Evolutionary conservation across 2,113 vertebrate species (phyloP).

Genomic region (Coreoperca whiteheadi): DNA sequence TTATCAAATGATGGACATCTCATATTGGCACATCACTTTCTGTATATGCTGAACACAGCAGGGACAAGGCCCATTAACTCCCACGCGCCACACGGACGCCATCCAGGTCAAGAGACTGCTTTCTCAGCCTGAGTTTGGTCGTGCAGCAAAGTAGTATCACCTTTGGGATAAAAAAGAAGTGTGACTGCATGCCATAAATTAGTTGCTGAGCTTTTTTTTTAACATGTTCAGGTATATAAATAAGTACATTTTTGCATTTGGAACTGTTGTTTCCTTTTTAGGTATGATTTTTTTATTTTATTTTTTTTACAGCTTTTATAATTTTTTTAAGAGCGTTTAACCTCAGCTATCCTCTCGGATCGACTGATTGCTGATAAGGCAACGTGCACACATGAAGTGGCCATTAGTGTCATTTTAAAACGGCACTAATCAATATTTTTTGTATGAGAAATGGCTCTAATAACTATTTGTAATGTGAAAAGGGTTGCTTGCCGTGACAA

Average conservation of each 20-base stretch:
- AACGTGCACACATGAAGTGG: neutral
- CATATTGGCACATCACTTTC: constrained; percentile 30
- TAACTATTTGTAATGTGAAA: neutral
- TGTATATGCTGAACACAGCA: constrained; percentile 22
- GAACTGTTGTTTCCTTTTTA: neutral
- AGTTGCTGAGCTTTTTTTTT: neutral
- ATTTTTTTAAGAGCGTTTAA: neutral
- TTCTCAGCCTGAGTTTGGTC: neutral
- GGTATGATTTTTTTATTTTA: too few species aligned
- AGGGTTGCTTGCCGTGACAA: neutral
- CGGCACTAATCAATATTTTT: neutral
- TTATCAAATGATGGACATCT: constrained; percentile 64
- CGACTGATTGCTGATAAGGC: neutral
- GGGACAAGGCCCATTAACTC: constrained; percentile 47
- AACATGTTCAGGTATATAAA: neutral
- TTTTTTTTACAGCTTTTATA: too few species aligned
- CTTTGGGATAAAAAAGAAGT: neutral
- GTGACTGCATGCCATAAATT: neutral
- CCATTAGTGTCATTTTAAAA: neutral
- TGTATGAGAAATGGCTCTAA: neutral
- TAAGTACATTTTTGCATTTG: neutral
- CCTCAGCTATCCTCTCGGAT: neutral
- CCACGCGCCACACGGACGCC: constrained; percentile 6
- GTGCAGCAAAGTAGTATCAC: neutral
- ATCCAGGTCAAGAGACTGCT: neutral